Evolutionary conservation across 2,888 invertebrate genomes (phyloP), one percentile per base, ranked within the genome.

Genomic region (Strigamia maritima): DNA sequence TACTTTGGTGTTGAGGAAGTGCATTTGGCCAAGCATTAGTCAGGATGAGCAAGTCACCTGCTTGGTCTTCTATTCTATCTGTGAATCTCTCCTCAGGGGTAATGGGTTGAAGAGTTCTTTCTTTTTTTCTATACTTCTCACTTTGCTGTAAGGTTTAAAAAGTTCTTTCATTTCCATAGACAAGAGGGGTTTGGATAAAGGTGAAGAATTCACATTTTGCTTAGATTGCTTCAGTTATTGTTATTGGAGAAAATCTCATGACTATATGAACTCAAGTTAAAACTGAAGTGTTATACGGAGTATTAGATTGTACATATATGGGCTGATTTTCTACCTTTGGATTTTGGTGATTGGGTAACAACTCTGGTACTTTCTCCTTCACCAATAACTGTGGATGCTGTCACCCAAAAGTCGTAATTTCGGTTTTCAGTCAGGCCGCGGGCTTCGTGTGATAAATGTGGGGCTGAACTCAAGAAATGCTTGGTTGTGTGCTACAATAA

Each of bases 291-390:
- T 7, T 60, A 60, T 60, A 60, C 12, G 19, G 12, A 14, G 24
- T 60, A 22, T 4, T 60, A 60, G 12, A 60, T 19, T 4, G 12
- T 8, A 22, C 65, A 60, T 19, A 7, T 4, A 35, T n/a, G n/a
- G 35, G 10, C 4, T 7, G 10, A 35, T 35, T 0, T 4, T 16
- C 76, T 81, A 86, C 86, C 85, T 81, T 90, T 91, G 83, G 91
- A 91, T 74, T 91, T 90, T 0, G 93, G 93, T 24, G 92, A 89
- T 44, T 93, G 91, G 1, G 92, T 92, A 49, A 92, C 91, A 12
- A 93, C 92, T 80, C 91, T 89, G 0, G 94, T 94, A 80, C 92
- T 90, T 83, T 92, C 92, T 2, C 91, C 90, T 83, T 90, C 89
- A 0, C 91, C 91, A 65, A 90, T 88, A 83, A 88, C 87, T 0